Evolutionary conservation across 2,888 invertebrate genomes (phyloP).

Genomic region (Cerastis rubricosa): DNA sequence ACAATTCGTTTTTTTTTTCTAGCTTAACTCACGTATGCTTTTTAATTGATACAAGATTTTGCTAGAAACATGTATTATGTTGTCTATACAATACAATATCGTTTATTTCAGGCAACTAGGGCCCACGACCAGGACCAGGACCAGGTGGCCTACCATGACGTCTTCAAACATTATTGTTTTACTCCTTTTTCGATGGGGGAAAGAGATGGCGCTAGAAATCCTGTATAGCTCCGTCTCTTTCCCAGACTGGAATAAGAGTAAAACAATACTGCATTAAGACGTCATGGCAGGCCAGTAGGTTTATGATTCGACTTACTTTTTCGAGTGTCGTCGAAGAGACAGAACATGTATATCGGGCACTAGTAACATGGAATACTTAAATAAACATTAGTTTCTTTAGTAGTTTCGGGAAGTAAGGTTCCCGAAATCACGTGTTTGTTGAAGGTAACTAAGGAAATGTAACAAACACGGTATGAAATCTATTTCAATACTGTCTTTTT

Average conservation of each 20-base stretch:
- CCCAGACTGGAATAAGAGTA: no score
- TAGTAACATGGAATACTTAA: conserved; percentile 44
- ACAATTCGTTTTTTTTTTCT: conserved; percentile 38
- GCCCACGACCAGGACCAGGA: no score
- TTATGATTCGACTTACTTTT: conserved; percentile 6
- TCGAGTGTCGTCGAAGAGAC: conserved; percentile 15
- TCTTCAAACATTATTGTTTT: no score
- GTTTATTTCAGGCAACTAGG: no score
- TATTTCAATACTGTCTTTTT: conserved; percentile 30
- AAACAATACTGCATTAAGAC: no score
- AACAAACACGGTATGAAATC: not conserved
- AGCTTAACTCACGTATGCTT: not conserved
- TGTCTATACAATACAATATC: no score
- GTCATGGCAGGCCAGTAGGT: no score
- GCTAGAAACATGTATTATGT: conserved; percentile 13
- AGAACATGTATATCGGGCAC: not conserved
- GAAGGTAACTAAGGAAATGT: conserved; percentile 39
- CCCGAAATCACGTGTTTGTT: conserved; percentile 35
- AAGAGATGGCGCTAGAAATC: no score
- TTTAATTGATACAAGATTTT: conserved; percentile 25
- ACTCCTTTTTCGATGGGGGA: no score
- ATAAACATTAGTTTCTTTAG: conserved; percentile 18
- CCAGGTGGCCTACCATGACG: no score
- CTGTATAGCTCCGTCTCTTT: no score
- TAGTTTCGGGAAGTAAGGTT: conserved; percentile 18